Percentiles rank a stretch among this genome's conserved stretches.
Conservation (phyloP, 2,797 vertebrate species). For the Xenops minutus region DNA sequence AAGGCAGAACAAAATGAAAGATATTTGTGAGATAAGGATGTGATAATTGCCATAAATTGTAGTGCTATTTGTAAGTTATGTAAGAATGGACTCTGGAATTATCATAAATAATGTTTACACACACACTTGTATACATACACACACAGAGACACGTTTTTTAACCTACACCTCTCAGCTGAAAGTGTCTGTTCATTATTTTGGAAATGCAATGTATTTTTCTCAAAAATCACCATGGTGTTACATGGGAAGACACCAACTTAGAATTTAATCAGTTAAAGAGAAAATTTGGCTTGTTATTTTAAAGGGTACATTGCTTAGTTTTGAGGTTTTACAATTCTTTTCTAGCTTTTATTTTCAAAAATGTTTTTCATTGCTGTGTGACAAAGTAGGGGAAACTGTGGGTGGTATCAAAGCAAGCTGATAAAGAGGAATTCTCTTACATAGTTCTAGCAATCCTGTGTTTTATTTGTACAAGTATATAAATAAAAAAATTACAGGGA, state of each 20-base stretch:
- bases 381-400: neutral
- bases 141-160: neutral
- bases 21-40: neutral
- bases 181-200: neutral
- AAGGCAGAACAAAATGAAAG: neutral
- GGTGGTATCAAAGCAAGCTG: neutral
- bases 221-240: neutral
- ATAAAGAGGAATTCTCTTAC: neutral
- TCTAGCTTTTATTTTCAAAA: neutral
- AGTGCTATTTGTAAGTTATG: neutral
- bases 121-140: neutral
- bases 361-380: neutral
- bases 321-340: neutral
- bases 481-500: neutral
- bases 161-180: neutral
- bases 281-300: neutral
- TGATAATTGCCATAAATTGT: neutral
- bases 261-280: neutral
- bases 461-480: neutral
- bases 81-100: neutral
- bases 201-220: neutral
- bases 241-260: neutral
- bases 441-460: neutral
- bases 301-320: neutral
- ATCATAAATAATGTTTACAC: neutral